phyloP scores from a whole-genome alignment of 2,113 vertebrate genomes.

The Tupaia tana region DNA sequence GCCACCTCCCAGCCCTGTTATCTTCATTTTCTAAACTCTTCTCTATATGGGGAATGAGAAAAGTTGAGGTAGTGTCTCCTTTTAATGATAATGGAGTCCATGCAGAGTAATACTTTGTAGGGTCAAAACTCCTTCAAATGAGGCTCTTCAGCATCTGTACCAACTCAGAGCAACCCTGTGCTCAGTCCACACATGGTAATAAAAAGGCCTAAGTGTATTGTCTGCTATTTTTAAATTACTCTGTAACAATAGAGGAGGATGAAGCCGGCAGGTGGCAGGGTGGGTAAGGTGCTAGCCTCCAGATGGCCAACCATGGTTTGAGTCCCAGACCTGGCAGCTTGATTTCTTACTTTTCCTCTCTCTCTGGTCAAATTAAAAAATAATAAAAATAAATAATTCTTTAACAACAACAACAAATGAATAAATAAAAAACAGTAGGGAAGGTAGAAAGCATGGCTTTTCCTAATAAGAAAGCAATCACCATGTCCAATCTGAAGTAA shows the following conservation, averaged over 20 bases:
- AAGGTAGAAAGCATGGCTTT: neutral
- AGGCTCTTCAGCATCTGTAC: neutral
- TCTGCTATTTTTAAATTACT: neutral
- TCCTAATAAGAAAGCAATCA: neutral
- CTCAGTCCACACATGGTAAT: neutral
- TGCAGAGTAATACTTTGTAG: fast-evolving
- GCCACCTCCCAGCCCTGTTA: too few relatives aligned
- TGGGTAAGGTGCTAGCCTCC: too few relatives aligned
- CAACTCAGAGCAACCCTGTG: neutral
- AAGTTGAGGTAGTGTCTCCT: neutral
- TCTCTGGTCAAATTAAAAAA: too few relatives aligned
- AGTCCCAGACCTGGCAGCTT: too few relatives aligned
- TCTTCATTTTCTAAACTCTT: neutral
- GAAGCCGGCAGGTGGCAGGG: too few relatives aligned
- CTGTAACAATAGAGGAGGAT: neutral
- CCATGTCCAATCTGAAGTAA: neutral
- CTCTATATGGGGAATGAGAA: neutral
- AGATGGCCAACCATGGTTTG: too few relatives aligned
- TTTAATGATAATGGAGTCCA: neutral
- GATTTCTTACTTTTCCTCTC: too few relatives aligned
- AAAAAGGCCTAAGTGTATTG: neutral
- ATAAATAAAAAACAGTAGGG: neutral
- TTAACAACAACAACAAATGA: too few relatives aligned
- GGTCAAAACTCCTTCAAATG: neutral
- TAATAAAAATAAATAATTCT: too few relatives aligned